Percentiles rank a stretch among this genome's conserved stretches.
phyloP scores from a whole-genome alignment of 2,113 vertebrate species.

The Morphnarchus princeps region DNA sequence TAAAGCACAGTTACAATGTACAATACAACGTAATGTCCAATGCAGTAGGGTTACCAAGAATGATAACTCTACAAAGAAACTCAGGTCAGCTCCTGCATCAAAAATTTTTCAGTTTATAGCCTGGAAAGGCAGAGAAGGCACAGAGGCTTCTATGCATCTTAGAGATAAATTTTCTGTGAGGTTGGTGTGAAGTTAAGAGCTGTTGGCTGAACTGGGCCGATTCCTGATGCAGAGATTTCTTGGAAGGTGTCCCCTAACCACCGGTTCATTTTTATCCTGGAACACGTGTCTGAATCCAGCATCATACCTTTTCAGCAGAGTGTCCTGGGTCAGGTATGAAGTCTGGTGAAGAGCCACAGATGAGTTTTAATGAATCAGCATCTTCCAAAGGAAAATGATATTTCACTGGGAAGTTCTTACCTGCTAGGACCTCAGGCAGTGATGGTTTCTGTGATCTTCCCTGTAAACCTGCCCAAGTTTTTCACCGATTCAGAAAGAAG shows the following conservation, averaged over 20 bases:
- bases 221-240: not conserved
- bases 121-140: not conserved
- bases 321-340: not conserved
- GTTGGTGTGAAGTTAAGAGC: not conserved
- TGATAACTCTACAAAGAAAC: not conserved
- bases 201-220: not conserved
- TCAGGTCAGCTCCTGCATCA: not conserved
- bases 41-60: not conserved
- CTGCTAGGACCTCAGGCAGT: not conserved
- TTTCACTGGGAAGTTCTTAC: not conserved
- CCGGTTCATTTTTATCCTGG: not conserved
- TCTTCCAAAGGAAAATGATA: not conserved
- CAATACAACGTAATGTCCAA: rapidly evolving
- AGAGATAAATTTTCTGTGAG: not conserved
- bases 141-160: not conserved
- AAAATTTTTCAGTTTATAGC: not conserved
- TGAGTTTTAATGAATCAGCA: not conserved
- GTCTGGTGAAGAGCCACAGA: not conserved
- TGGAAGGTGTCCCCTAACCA: not conserved
- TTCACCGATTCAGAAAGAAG: not conserved
- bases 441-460: not conserved
- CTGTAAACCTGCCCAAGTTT: not conserved
- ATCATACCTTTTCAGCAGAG: not conserved
- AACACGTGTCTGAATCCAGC: not conserved
- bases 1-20: not conserved